Evolutionary conservation across 1,140 invertebrate genomes (phyloP).

Genomic region (Ridgeia piscesae): DNA sequence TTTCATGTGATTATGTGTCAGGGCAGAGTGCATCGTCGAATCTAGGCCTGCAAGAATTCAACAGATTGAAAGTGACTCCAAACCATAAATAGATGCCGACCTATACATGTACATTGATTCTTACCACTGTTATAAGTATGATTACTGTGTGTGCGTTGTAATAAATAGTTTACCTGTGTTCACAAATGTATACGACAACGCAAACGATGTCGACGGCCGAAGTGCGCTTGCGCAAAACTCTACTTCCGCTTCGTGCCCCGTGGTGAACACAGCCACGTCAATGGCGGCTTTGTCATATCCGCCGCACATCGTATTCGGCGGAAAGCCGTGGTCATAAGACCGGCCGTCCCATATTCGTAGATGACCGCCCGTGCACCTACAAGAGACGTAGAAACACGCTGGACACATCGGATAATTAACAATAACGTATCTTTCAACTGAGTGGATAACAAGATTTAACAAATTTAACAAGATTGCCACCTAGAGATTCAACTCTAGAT

Average conservation of each 20-base stretch:
- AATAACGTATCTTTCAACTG: too few species aligned
- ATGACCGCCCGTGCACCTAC: background rate
- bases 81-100: background rate
- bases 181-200: background rate
- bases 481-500: too few species aligned
- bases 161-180: background rate
- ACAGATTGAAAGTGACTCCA: background rate
- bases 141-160: too few species aligned
- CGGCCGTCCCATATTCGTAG: background rate
- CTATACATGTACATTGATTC: background rate
- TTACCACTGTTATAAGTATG: background rate
- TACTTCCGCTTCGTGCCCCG: background rate
- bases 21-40: background rate
- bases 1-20: background rate
- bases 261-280: background rate
- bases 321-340: background rate
- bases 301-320: background rate
- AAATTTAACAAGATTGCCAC: too few species aligned
- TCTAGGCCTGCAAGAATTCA: background rate
- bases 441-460: background rate
- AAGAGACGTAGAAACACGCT: background rate
- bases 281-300: background rate
- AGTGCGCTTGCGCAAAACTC: background rate
- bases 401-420: background rate
- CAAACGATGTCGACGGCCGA: background rate